phyloP scores from a whole-genome alignment of 1,140 invertebrate genomes.

The Zaprionus taronus region DNA sequence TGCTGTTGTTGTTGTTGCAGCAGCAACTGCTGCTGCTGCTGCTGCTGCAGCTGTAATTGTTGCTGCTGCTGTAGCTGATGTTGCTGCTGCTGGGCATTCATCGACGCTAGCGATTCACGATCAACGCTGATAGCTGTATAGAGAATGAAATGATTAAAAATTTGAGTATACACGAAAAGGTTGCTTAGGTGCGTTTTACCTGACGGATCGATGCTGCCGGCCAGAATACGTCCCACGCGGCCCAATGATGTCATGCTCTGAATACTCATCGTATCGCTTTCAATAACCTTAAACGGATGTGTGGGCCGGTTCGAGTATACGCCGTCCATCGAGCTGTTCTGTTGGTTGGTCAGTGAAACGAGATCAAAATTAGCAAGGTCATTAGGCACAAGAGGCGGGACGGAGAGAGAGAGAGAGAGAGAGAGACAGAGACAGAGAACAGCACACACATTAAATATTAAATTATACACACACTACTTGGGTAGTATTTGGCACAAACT shows the following conservation, averaged over 20 bases:
- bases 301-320: constrained; percentile 86
- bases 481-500: not conserved
- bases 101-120: constrained; percentile 78
- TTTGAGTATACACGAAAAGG: constrained; percentile 17
- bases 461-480: constrained; percentile 20
- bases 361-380: constrained; percentile 38
- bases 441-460: not conserved
- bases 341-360: constrained; percentile 28
- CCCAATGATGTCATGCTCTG: constrained; percentile 94
- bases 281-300: constrained; percentile 92
- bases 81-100: constrained; percentile 61
- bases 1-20: constrained; percentile 44
- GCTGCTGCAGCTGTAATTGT: constrained; percentile 47
- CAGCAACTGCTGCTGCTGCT: constrained; percentile 46
- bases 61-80: constrained; percentile 52
- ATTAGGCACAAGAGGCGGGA: constrained; percentile 9
- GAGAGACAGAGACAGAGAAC: too few species aligned
- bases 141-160: not conserved
- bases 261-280: constrained; percentile 93
- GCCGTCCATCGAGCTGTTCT: constrained; percentile 86
- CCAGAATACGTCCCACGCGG: constrained; percentile 90
- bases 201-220: constrained; percentile 87
- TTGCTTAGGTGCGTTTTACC: constrained; percentile 61
- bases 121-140: constrained; percentile 74
- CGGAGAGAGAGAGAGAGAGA: too few species aligned